Conservation (phyloP, 2,888 invertebrate genomes). For the Tipula unca region DNA sequence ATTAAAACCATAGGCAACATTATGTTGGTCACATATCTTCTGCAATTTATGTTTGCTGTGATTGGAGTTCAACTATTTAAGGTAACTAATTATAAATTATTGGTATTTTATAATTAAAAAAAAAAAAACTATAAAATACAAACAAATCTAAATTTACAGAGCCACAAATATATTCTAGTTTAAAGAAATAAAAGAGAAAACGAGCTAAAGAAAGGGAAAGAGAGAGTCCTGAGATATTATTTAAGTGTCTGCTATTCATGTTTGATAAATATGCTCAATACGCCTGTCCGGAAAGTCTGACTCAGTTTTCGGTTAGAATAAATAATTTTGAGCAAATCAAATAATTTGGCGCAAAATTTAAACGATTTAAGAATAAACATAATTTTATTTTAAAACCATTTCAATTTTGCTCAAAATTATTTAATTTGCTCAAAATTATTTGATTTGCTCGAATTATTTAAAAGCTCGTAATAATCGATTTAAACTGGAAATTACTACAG, state of each 20-base stretch:
- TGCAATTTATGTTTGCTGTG: constrained; percentile 99
- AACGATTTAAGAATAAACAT: too few species aligned
- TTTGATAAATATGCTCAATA: background rate
- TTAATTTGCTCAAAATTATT: too few species aligned
- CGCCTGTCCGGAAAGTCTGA: background rate
- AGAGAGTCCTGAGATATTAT: background rate
- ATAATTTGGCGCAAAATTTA: too few species aligned
- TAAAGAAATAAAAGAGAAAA: constrained; percentile 20
- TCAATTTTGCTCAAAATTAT: too few species aligned
- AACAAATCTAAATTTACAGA: constrained; percentile 16
- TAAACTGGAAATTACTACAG: too few species aligned
- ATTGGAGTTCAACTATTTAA: constrained; percentile 99
- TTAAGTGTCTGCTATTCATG: background rate
- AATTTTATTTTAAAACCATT: too few species aligned
- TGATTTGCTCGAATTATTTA: too few species aligned
- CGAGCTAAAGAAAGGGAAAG: background rate
- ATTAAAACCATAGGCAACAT: constrained; percentile 99
- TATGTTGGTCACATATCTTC: constrained; percentile 99
- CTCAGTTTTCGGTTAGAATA: background rate
- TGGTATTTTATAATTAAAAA: background rate
- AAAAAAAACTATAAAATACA: constrained; percentile 8
- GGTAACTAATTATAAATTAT: constrained; percentile 32
- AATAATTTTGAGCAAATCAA: too few species aligned
- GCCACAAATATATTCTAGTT: constrained; percentile 21
- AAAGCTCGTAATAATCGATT: too few species aligned